These are phyloP conservation scores for Mormyrus hasselquistii DNA, from an alignment of 2,797 vertebrate genomes.

Conservation along the genomic window DNA sequence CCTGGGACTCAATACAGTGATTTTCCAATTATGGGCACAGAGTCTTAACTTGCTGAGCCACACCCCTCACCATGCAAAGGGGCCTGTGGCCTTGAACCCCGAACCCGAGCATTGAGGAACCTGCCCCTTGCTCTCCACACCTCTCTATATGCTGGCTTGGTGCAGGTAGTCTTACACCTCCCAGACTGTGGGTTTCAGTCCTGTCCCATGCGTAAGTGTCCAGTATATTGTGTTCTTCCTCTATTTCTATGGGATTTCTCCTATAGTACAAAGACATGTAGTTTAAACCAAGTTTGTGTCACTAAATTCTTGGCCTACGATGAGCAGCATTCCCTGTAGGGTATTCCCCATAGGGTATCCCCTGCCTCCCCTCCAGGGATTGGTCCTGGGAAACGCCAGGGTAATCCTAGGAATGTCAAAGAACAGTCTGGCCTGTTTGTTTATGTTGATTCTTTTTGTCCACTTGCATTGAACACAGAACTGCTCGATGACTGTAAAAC, in stretches of 20 bases:
- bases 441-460: background rate
- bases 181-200: slow-evolving; percentile 11
- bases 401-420: background rate
- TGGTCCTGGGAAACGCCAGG: background rate
- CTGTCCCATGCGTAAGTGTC: background rate
- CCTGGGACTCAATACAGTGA: background rate
- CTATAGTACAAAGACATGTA: background rate
- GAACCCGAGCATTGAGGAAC: background rate
- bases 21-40: background rate
- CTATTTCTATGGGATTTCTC: background rate
- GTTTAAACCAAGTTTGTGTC: background rate
- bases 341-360: background rate
- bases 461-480: background rate
- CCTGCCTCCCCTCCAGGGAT: background rate
- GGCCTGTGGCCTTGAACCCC: background rate
- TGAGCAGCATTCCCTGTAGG: background rate
- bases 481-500: background rate
- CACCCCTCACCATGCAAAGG: background rate
- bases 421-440: background rate
- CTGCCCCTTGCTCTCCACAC: background rate
- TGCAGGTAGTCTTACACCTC: background rate
- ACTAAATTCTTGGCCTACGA: background rate
- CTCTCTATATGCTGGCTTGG: background rate
- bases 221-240: background rate
- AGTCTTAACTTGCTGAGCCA: background rate